These are phyloP conservation scores for Vulpes lagopus DNA, from an alignment of 2,113 vertebrate genomes.

Conservation along the genomic window DNA sequence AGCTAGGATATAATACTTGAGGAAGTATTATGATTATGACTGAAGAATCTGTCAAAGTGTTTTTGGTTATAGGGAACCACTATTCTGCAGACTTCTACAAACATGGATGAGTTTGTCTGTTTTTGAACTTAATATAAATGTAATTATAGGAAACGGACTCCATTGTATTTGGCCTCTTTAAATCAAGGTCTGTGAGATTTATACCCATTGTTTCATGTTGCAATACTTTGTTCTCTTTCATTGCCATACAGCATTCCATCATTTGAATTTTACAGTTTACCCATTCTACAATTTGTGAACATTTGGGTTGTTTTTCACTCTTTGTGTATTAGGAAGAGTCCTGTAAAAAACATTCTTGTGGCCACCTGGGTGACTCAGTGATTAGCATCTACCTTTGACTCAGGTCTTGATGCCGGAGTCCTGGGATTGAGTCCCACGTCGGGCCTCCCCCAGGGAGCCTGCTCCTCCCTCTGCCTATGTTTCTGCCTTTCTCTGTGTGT, in stretches of 20 bases:
- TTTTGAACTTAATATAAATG: not conserved
- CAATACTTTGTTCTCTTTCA: not conserved
- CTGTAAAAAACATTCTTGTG: not conserved
- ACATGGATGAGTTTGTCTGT: not conserved
- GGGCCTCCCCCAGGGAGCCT: too few relatives aligned
- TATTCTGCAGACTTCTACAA: not conserved
- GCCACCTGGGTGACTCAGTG: too few relatives aligned
- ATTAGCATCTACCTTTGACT: too few relatives aligned
- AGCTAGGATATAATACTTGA: not conserved
- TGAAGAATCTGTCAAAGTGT: not conserved
- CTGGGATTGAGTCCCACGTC: too few relatives aligned
- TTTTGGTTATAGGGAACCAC: not conserved
- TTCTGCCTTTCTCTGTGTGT: too few relatives aligned
- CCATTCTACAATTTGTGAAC: not conserved
- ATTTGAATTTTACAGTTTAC: not conserved
- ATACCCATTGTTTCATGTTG: not conserved
- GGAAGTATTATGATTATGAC: not conserved
- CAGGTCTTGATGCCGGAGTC: too few relatives aligned
- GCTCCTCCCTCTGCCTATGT: too few relatives aligned
- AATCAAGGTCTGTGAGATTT: not conserved
- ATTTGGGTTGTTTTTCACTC: not conserved
- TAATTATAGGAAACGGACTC: not conserved
- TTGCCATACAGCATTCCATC: not conserved
- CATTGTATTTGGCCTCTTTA: not conserved
- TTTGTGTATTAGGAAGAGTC: not conserved